Evolutionary conservation across 1,140 invertebrate species (phyloP), one percentile per base, ranked within the genome.

Genomic region (Propsilocerus akamusi): DNA sequence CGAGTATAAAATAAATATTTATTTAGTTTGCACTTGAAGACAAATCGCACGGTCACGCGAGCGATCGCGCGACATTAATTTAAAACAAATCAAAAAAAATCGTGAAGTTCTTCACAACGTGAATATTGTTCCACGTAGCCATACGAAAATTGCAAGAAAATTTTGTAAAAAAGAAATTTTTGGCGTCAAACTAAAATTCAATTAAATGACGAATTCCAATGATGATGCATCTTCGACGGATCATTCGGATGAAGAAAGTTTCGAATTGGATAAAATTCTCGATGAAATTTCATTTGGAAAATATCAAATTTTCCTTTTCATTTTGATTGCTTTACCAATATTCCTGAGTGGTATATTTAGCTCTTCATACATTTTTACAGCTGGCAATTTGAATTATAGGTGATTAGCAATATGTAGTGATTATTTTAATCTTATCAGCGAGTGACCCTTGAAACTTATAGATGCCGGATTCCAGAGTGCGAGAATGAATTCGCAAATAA

Each of bases 381-480:
- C 75, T 3, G 67, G 68, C 34, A 69, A 70, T 47, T 60, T 76
- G 30, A 60, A 65, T 25, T 73, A 75, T 58, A 74, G 76, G 75
- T 77, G 17, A 49, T 1, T 10, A 34, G 3, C 12, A 5, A 25
- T n/a, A n/a, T 8, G 28, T 25, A 11, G 14, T 55, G 14, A 46
- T 1, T 30, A 25, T n/a, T 41, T 26, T 32, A 2, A 41, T 14
- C 20, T n/a, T 28, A 30, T 17, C 11, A 23, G 28, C 30, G n/a
- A 4, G 51, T 46, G 14, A 53, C 49, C 53, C 12, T 28, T 26
- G 28, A 14, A 2, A 12, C n/a, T 25, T 12, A 17, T 52, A 80
- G 77, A 60, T 80, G 77, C 56, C 53, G 67, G 5, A 69, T 78
- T 25, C 68, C 72, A 2, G 71, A 73, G 58, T 79, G 76, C 55